A percentile compares a stretch with the other conserved stretches of the same genome.
phyloP scores from a whole-genome alignment of 2,888 invertebrate genomes.

The Sceliomorpha sp. region DNA sequence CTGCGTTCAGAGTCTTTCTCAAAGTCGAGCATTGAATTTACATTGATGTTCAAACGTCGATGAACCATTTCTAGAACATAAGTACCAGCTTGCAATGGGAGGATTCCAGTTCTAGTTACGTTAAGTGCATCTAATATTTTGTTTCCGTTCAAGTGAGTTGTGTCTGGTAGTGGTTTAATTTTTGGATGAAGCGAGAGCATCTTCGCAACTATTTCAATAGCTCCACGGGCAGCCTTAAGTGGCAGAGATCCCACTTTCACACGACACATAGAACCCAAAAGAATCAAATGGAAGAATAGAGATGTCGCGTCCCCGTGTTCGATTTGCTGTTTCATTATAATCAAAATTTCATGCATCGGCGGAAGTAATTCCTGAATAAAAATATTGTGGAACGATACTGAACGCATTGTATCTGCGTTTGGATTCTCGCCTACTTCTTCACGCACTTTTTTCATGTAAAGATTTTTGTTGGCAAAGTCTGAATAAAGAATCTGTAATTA shows the following conservation, averaged over 20 bases:
- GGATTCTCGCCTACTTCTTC: slow-evolving; percentile 60
- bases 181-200: slow-evolving; percentile 68
- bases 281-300: slow-evolving; percentile 73
- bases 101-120: slow-evolving; percentile 65
- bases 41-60: slow-evolving; percentile 70
- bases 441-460: slow-evolving; percentile 67
- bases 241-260: slow-evolving; percentile 70
- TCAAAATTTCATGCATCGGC: slow-evolving; percentile 65
- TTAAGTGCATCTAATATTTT: slow-evolving; percentile 69
- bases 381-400: slow-evolving; percentile 73
- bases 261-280: slow-evolving; percentile 74
- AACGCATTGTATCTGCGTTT: slow-evolving; percentile 66
- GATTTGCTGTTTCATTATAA: slow-evolving; percentile 67
- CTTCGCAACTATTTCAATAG: slow-evolving; percentile 72
- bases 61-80: slow-evolving; percentile 77
- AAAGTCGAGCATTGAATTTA: slow-evolving; percentile 67
- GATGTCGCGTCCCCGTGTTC: slow-evolving; percentile 69
- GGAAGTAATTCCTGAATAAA: slow-evolving; percentile 71
- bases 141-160: slow-evolving; percentile 71
- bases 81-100: slow-evolving; percentile 74
- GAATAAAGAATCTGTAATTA: slow-evolving; percentile 70
- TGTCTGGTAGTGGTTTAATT: slow-evolving; percentile 62
- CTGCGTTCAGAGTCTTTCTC: slow-evolving; percentile 67
- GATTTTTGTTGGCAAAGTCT: slow-evolving; percentile 79
- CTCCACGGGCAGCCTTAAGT: slow-evolving; percentile 65